These are phyloP conservation scores for Eristalis tenax DNA, from an alignment of 2,888 invertebrate genomes.

Conservation along the genomic window DNA sequence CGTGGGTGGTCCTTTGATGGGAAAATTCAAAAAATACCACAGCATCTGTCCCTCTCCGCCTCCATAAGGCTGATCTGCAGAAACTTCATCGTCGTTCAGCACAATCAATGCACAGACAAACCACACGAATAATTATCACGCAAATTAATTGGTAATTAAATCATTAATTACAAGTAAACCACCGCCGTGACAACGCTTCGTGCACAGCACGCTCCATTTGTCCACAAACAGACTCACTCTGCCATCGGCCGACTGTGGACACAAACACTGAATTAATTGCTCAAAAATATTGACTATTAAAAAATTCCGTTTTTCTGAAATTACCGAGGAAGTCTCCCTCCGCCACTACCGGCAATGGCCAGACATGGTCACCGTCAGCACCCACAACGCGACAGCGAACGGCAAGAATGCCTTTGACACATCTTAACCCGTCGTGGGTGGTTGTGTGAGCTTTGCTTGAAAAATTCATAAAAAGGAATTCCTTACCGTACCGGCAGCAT, in stretches of 20 bases:
- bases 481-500: conserved; percentile 1
- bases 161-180: conserved; percentile 60
- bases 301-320: conserved; percentile 32
- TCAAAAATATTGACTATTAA: conserved; percentile 45
- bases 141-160: conserved; percentile 63
- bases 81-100: conserved; percentile 8
- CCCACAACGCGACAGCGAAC: not conserved
- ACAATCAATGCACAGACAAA: conserved; percentile 39
- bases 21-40: not conserved
- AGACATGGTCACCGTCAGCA: not conserved
- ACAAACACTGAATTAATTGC: conserved; percentile 26
- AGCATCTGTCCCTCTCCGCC: not conserved
- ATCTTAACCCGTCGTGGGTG: not conserved
- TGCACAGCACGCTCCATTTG: conserved; percentile 4
- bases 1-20: not conserved
- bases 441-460: not conserved
- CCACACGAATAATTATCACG: conserved; percentile 58
- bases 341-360: conserved; percentile 2
- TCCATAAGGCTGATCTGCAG: not conserved
- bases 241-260: not conserved
- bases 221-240: not conserved
- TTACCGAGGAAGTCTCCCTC: conserved; percentile 9
- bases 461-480: conserved; percentile 40
- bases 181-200: conserved; percentile 15
- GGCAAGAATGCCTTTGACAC: not conserved